Percentiles rank a stretch among this genome's conserved stretches.
phyloP scores from a whole-genome alignment of 1,140 invertebrate species.

The Copidosoma floridanum region DNA sequence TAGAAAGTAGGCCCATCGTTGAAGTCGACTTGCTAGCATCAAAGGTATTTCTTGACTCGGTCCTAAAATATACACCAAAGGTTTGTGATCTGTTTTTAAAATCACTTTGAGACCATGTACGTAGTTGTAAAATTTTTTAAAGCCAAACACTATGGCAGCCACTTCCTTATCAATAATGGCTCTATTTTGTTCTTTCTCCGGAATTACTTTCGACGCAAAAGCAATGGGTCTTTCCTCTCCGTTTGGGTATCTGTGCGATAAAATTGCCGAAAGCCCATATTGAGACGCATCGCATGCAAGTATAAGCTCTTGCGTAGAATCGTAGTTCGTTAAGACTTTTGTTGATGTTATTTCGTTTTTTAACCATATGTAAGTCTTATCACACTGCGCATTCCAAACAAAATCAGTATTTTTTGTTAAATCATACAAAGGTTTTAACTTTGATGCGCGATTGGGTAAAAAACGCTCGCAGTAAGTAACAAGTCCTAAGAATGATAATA shows the following conservation, averaged over 20 bases:
- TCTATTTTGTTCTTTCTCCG: constrained; percentile 8
- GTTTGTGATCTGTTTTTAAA: constrained; percentile 46
- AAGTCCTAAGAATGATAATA: constrained; percentile 12
- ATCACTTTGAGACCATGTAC: constrained; percentile 52
- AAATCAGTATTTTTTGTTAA: constrained; percentile 7
- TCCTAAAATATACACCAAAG: constrained; percentile 29
- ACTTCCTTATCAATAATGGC: constrained; percentile 12
- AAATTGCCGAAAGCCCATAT: not conserved
- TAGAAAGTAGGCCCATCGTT: not conserved
- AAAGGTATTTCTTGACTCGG: constrained; percentile 22
- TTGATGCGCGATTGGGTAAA: constrained; percentile 9
- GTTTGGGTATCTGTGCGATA: not conserved
- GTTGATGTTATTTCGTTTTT: not conserved
- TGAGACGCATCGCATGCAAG: not conserved
- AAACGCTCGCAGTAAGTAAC: constrained; percentile 29
- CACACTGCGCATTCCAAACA: not conserved
- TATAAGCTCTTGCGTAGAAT: constrained; percentile 13
- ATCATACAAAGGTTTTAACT: constrained; percentile 21
- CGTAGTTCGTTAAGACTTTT: not conserved
- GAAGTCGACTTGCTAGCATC: not conserved
- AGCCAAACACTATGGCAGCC: not conserved
- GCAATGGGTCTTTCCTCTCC: constrained; percentile 2
- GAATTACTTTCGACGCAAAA: constrained; percentile 11
- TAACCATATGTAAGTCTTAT: not conserved
- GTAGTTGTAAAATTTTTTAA: constrained; percentile 41